These are phyloP conservation scores for Drosophila littoralis DNA, from an alignment of 1,140 invertebrate genomes.

Conservation along the genomic window DNA sequence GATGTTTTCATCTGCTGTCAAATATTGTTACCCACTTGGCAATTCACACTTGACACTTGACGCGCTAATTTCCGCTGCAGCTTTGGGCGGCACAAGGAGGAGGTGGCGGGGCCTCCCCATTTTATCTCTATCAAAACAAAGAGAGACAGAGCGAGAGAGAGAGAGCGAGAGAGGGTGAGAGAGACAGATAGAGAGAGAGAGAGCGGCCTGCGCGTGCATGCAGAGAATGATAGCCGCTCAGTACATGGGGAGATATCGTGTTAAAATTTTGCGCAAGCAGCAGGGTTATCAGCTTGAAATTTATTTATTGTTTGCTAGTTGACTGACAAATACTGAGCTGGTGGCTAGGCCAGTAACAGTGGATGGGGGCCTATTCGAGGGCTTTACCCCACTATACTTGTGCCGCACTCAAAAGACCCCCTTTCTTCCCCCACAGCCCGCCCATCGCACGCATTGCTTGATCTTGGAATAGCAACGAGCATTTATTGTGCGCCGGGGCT, in stretches of 20 bases:
- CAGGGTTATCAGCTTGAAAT: slow-evolving; percentile 74
- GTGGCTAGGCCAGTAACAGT: slow-evolving; percentile 39
- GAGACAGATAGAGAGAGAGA: slow-evolving; percentile 2
- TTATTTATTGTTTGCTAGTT: slow-evolving; percentile 67
- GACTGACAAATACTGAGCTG: slow-evolving; percentile 17
- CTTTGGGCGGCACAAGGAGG: background rate
- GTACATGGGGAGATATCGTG: slow-evolving; percentile 69
- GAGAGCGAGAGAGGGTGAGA: slow-evolving; percentile 9
- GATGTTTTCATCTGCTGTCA: slow-evolving; percentile 71
- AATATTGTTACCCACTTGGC: slow-evolving; percentile 71
- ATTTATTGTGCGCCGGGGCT: slow-evolving; percentile 27
- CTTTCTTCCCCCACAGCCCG: background rate
- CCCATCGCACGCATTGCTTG: background rate
- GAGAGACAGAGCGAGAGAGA: slow-evolving; percentile 7
- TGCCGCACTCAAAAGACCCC: background rate
- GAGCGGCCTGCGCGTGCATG: background rate
- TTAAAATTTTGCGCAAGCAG: slow-evolving; percentile 75
- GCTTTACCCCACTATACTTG: slow-evolving; percentile 8
- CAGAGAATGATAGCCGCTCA: slow-evolving; percentile 4
- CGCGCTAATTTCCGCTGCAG: slow-evolving; percentile 75
- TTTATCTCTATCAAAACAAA: slow-evolving; percentile 39
- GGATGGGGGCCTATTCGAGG: slow-evolving; percentile 18
- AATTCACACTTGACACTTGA: slow-evolving; percentile 80
- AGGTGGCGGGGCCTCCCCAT: slow-evolving; percentile 12
- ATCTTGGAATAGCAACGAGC: slow-evolving; percentile 24